Conservation (phyloP, 2,797 vertebrate species). For the Eulemur albifrons region DNA sequence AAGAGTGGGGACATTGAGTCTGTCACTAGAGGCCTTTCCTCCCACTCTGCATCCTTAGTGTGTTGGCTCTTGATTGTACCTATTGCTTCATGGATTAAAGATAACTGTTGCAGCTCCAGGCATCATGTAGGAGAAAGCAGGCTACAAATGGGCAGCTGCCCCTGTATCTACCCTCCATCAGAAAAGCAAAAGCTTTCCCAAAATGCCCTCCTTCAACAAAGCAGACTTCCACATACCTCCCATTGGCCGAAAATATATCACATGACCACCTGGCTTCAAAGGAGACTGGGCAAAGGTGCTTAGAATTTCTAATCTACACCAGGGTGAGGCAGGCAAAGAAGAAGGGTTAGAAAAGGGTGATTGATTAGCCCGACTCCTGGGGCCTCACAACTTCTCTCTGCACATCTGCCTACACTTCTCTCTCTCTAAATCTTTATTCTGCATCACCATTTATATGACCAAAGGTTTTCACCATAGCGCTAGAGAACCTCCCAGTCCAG, state of each 20-base stretch:
- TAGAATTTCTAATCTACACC: background rate
- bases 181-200: background rate
- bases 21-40: background rate
- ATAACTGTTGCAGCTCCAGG: background rate
- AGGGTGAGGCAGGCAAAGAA: background rate
- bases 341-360: background rate
- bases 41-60: background rate
- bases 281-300: background rate
- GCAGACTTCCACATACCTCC: background rate
- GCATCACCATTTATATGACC: background rate
- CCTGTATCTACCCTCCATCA: background rate
- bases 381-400: background rate
- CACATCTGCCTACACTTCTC: background rate
- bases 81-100: background rate
- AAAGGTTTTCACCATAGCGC: background rate
- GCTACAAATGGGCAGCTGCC: background rate
- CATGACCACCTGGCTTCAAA: background rate
- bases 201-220: background rate
- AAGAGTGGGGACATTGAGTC: background rate
- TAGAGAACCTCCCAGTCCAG: background rate
- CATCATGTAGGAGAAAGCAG: background rate
- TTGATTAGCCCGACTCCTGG: background rate
- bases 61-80: background rate
- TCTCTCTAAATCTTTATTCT: background rate
- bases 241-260: background rate